Evolutionary conservation across 2,888 invertebrate species (phyloP).

Genomic region (Yponomeuta sedellus): DNA sequence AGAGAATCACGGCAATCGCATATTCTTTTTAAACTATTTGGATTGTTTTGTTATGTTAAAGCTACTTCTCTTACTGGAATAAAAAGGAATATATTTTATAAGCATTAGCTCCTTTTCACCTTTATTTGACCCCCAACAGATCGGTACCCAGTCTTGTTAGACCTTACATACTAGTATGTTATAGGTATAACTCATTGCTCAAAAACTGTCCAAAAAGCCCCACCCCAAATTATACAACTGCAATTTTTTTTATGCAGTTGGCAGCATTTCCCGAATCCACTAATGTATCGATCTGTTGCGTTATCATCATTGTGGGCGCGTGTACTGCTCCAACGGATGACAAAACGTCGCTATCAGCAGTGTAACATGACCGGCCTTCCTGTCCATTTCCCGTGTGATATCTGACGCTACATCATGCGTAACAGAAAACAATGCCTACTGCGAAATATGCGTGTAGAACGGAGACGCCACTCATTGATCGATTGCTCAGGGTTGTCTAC

Average conservation of each 20-base stretch:
- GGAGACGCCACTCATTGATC: not conserved
- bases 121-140: too few relatives aligned
- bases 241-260: not conserved
- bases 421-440: not conserved
- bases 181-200: not conserved
- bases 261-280: not conserved
- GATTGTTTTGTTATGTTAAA: too few relatives aligned
- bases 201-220: not conserved
- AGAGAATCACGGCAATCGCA: too few relatives aligned
- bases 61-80: too few relatives aligned
- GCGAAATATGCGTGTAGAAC: not conserved
- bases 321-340: conserved; percentile 1
- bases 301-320: not conserved
- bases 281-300: not conserved
- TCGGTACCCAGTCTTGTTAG: too few relatives aligned
- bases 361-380: conserved; percentile 14
- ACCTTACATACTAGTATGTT: too few relatives aligned
- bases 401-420: not conserved
- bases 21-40: too few relatives aligned
- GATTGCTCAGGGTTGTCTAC: not conserved
- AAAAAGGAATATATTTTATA: too few relatives aligned
- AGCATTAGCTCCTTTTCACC: too few relatives aligned
- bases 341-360: conserved; percentile 11
- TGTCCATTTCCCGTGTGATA: conserved; percentile 12
- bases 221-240: not conserved